Base-by-base conservation (phyloP, 92 coral and sea anemone genomes). In the Palythoa grandis region DNA sequence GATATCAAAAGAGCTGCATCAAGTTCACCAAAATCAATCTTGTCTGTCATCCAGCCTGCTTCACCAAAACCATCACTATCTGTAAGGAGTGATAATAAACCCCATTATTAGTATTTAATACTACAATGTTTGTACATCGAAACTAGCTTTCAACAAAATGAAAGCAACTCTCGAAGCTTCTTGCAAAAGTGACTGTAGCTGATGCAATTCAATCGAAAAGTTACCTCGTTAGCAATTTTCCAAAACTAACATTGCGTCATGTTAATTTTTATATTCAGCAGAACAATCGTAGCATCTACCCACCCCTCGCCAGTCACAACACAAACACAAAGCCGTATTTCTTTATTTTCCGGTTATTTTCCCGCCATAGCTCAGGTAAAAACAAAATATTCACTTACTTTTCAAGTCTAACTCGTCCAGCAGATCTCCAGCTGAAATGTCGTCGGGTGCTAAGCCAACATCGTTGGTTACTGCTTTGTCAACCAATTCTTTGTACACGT, bases 1-100 rank as follows among this genome's bases (percentile, higher is more conserved):
- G 25, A 74, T 50, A 56, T 75, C 79, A 89, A 74, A 50, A 43
- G 60, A 40, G 88, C 50, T 69, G 92, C 87, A 29, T 90, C 95
- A 60, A 83, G 75, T 66, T 54, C 78, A 67, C 50, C 58, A 68
- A 97, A 93, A 78, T 97, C 95, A 63, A 95, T 78, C 92, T 93
- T 97, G 50, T 95, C 91, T n/a, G 98, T 97, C 94, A 97, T 90
- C 99, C 99, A 97, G 72, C 92, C 94, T 52, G 85, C 65, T 65
- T 92, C 94, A 83, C 93, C 82, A 67, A 93, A 84, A 48, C 89
- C 87, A 57, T 66, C 89, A 11, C 93, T 87, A 87, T 88, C 99
- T 94, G 76, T 78, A 84, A 77, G 57, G 11, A 74, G 5, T 23
- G 38, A 72, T 39, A 84, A 52, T 37, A 13, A 14, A 52, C 5